Evolutionary conservation across 2,888 invertebrate species (phyloP).

Genomic region (Mystacides longicornis): DNA sequence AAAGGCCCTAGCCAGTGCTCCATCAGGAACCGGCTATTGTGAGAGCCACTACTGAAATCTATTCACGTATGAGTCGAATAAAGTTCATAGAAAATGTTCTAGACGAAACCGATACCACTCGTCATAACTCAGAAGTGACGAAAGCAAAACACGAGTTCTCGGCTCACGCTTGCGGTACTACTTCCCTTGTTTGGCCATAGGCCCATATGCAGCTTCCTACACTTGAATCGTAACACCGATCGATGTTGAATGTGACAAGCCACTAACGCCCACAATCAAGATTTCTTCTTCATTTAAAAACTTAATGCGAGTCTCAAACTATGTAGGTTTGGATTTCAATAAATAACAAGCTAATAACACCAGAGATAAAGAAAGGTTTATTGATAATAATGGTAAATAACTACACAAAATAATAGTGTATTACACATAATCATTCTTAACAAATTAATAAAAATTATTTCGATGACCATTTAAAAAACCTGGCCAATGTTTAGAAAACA

Average conservation of each 20-base stretch:
- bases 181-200: constrained; percentile 1
- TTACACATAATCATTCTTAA: background rate
- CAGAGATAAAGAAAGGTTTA: background rate
- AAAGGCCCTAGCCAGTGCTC: too few relatives aligned
- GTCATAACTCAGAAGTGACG: background rate
- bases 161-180: background rate
- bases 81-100: too few relatives aligned
- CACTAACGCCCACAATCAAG: background rate
- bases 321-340: constrained; percentile 1
- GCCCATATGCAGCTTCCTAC: constrained; percentile 2
- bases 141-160: background rate
- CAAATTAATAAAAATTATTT: too few relatives aligned
- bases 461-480: too few relatives aligned
- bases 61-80: too few relatives aligned
- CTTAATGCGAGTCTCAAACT: background rate
- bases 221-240: background rate
- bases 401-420: background rate
- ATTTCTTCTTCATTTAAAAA: constrained; percentile 1
- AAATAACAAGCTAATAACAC: background rate
- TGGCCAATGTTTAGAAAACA: too few relatives aligned
- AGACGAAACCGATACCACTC: background rate
- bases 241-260: background rate
- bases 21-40: too few relatives aligned
- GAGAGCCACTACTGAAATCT: too few relatives aligned
- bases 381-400: background rate